Conservation (phyloP, 37 sponge, comb jelly and placozoan genomes). For the Corticium candelabrum region DNA sequence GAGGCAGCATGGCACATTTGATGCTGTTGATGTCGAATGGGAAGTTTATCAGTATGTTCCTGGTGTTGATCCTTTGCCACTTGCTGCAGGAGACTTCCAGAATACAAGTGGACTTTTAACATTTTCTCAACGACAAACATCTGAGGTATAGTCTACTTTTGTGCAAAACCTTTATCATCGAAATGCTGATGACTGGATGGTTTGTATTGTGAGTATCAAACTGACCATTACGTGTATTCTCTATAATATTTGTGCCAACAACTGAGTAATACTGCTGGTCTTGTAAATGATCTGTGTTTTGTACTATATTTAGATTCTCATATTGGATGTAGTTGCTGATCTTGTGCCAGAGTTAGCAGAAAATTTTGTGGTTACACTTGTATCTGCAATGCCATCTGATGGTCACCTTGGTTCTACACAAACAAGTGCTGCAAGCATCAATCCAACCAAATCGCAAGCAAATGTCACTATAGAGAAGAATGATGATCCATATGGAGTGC, state of each 20-base stretch:
- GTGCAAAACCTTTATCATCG: no score
- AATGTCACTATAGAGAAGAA: conserved; percentile 56
- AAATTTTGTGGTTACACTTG: conserved; percentile 35
- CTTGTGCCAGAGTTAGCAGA: conserved; percentile 53
- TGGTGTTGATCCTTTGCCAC: not conserved
- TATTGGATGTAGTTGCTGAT: conserved; percentile 40
- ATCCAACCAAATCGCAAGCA: conserved; percentile 3
- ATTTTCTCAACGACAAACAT: no score
- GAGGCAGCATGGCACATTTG: not conserved
- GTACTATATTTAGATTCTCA: conserved; percentile 5
- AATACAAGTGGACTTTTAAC: not conserved
- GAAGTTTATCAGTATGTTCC: not conserved
- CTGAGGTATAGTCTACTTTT: no score
- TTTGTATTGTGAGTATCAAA: no score
- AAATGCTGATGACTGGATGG: no score
- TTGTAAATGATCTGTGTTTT: not conserved
- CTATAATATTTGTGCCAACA: no score
- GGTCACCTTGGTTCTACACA: conserved; percentile 51
- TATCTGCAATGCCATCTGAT: conserved; percentile 16
- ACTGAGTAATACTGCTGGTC: no score
- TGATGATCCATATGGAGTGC: conserved; percentile 77
- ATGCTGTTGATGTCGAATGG: not conserved
- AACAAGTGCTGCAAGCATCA: conserved; percentile 61
- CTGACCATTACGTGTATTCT: no score
- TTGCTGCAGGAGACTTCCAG: not conserved